Base-by-base conservation (phyloP, 2,113 vertebrate species). In the Meriones unguiculatus region DNA sequence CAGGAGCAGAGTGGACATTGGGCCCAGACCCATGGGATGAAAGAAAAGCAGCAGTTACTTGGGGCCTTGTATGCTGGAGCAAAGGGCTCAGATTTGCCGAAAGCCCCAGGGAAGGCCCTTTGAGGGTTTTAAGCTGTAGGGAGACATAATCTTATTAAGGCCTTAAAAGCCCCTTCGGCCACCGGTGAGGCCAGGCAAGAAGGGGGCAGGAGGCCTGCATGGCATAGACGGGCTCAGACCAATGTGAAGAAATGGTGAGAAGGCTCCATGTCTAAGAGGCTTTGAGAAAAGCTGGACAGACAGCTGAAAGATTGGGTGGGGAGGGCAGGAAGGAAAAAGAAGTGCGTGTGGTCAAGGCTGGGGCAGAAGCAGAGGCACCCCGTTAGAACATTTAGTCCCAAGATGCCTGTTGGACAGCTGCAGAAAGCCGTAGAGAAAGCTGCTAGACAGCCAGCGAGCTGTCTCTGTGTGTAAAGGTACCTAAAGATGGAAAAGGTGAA, bases 101-200 rank as follows among this genome's bases (percentile, higher is more conserved):
- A 73, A 78, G 67, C 69, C 41, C 73, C 30, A 46, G 25, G 62
- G 54, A 85, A 76, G 62, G 72, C 41, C 41, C 88, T 92, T 69
- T 81, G 86, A 89, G 67, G 65, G 67, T 32, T 65, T 59, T n/a
- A 52, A 81, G 77, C 77, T 54, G 35, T 15, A 30, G 82, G 59
- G 82, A 46, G 59, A 82, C 59, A 32, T 38, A 50, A 78, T 89
- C 97, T 86, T 82, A 81, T 62, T 30, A 17, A 7, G 52, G 76
- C 35, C 65, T 96, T 85, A n/a, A 88, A 94, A 77, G 65, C 28
- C 28, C 24, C 41, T 77, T 69, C 0, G 0, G 88, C 52, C n/a
- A 12, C 35, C 65, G 0, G 1, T 11, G 15, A n/a, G 65, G 41
- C 30, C n/a, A 67, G 32, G 17, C 32, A 4, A 69, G 24, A 5